Conservation (phyloP, 2,888 invertebrate genomes). For the Xanthia icteritia region DNA sequence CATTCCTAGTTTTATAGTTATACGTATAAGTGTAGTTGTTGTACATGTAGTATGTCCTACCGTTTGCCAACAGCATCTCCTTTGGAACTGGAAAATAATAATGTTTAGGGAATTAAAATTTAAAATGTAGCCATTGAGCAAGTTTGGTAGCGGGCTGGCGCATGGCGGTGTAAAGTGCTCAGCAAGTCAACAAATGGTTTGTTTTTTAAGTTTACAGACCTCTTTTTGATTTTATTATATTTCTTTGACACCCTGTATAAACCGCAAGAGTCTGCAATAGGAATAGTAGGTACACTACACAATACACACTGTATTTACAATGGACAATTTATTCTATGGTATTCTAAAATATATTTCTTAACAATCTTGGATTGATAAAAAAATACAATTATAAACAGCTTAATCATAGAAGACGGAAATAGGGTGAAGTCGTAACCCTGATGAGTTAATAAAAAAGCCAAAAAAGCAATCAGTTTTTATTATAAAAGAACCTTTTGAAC, state of each 20-base stretch:
- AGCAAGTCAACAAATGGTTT: background rate
- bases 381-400: background rate
- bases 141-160: background rate
- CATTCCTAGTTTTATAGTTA: conserved; percentile 15
- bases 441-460: background rate
- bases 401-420: background rate
- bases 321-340: background rate
- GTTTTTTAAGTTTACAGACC: too few species aligned
- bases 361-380: background rate
- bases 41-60: conserved; percentile 54
- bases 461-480: background rate
- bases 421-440: background rate
- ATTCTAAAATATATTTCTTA: background rate
- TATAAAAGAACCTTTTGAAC: background rate
- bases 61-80: conserved; percentile 29
- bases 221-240: background rate
- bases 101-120: background rate
- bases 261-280: background rate
- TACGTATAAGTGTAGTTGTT: conserved; percentile 52
- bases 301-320: background rate
- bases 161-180: background rate
- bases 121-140: background rate
- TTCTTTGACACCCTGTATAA: background rate
- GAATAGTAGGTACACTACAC: background rate
- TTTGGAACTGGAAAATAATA: conserved; percentile 47